A percentile compares a stretch with the other conserved stretches of the same genome.
These are phyloP conservation scores for Platypus cylindrus DNA, from an alignment of 2,888 invertebrate species.

Conservation along the genomic window DNA sequence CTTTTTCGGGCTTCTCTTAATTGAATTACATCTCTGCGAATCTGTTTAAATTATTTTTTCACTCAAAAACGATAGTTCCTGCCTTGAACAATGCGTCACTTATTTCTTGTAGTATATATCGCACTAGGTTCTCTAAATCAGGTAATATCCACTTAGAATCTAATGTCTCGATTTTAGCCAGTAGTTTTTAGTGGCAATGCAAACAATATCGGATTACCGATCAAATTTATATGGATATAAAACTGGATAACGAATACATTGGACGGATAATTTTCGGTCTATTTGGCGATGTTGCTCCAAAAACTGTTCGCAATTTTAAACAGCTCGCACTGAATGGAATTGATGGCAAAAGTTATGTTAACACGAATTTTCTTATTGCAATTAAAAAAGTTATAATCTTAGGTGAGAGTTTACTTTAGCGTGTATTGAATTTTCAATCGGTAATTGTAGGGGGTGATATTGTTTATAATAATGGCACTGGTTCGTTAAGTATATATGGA, in stretches of 20 bases:
- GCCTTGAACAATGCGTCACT: no score
- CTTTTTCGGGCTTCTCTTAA: no score
- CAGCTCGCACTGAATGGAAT: constrained; percentile 66
- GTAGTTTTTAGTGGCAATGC: no score
- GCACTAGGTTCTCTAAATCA: no score
- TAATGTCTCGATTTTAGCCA: no score
- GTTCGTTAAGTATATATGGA: constrained; percentile 78
- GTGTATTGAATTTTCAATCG: no score
- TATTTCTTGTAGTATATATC: no score
- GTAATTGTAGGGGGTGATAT: constrained; percentile 76
- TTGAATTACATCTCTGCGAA: no score
- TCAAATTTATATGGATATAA: constrained; percentile 71
- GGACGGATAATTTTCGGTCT: constrained; percentile 77
- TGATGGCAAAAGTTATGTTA: constrained; percentile 64
- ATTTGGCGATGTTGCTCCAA: constrained; percentile 79
- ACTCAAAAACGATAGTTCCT: no score
- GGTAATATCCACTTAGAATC: no score
- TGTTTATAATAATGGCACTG: constrained; percentile 65
- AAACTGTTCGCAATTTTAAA: constrained; percentile 76
- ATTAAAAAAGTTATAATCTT: constrained; percentile 87
- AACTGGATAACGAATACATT: constrained; percentile 53
- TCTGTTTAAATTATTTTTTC: no score
- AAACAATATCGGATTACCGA: constrained; percentile 55
- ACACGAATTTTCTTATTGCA: constrained; percentile 70
- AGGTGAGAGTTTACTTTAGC: constrained; percentile 46